Evolutionary conservation across 2,888 invertebrate species (phyloP), one percentile per base, ranked within the genome.

Genomic region (Mycalesis mineus): DNA sequence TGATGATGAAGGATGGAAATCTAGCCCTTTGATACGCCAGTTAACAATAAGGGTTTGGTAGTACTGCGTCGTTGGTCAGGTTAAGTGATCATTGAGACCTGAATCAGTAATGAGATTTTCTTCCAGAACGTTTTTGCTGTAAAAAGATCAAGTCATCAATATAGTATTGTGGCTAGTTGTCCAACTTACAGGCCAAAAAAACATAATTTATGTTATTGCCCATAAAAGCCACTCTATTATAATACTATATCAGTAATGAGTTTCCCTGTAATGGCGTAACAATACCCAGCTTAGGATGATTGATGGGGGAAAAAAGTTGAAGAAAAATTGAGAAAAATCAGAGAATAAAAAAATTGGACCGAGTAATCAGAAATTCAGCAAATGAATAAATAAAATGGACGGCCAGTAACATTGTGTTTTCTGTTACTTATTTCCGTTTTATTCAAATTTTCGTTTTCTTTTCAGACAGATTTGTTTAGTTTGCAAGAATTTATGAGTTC

Each of bases 311-410:
- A 33, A 47, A 36, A 47, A 33, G 33, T 15, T 8, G 47, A 33
- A 47, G 33, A n/a, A 47, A n/a, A 47, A 33, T 33, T 11, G 47
- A 15, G 15, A 33, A 33, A 47, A 47, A 47, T 47, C 47, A 33
- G 15, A 0, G 33, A n/a, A 33, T 33, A 47, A 47, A 47, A n/a
- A 47, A 47, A 15, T 22, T 33, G 15, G 33, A 47, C 31, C 8
- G 15, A 9, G 15, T 31, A 47, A 29, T 29, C 44, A 29, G 44
- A 44, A 47, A 47, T n/a, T 29, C 44, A 13, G 44, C 28, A 47
- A 47, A 47, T 47, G 47, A 47, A 47, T 47, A 47, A 47, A 33
- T 17, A 47, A 47, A 15, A 47, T 47, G 14, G 47, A 47, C 9
- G 33, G 33, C 31, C 31, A 6, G 7, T 15, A 29, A 8, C 11